A percentile compares a stretch with the other conserved stretches of the same genome.
Evolutionary conservation across 2,797 vertebrate species (phyloP).

Genomic region (Mormyrus proboscirostris): DNA sequence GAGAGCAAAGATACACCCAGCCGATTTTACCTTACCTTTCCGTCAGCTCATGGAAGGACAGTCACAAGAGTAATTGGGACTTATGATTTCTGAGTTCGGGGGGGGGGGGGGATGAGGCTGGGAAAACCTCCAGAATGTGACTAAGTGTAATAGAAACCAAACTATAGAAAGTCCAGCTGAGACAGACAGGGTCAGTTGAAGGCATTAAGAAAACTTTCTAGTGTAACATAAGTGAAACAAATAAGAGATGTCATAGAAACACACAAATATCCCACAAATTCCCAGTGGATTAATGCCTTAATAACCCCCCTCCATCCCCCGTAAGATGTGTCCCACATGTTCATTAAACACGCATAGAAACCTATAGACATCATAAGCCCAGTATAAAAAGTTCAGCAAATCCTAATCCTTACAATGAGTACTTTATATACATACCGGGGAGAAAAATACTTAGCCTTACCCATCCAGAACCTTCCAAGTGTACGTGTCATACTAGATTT

Average conservation of each 20-base stretch:
- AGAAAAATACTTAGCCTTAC: slow-evolving; percentile 70
- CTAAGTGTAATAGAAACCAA: not conserved
- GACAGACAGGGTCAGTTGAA: not conserved
- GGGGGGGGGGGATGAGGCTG: not conserved
- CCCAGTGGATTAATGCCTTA: not conserved
- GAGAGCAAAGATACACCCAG: not conserved
- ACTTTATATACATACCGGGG: slow-evolving; percentile 3
- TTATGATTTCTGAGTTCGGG: not conserved
- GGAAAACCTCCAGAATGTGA: not conserved
- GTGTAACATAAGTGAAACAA: not conserved
- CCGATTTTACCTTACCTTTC: not conserved
- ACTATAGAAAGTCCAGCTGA: not conserved
- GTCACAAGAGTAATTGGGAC: not conserved
- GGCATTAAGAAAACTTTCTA: not conserved
- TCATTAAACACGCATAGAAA: not conserved
- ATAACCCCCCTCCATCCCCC: not conserved
- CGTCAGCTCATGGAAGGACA: not conserved
- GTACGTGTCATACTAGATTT: slow-evolving; percentile 86
- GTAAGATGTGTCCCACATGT: not conserved
- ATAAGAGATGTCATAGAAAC: not conserved
- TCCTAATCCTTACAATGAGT: slow-evolving; percentile 3
- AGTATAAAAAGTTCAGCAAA: not conserved
- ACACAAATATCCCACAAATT: not conserved
- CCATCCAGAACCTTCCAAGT: slow-evolving; percentile 86
- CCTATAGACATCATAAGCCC: not conserved